A percentile compares a stretch with the other conserved stretches of the same genome.
phyloP scores from a whole-genome alignment of 2,113 vertebrate species.

The Typhlomys cinereus region DNA sequence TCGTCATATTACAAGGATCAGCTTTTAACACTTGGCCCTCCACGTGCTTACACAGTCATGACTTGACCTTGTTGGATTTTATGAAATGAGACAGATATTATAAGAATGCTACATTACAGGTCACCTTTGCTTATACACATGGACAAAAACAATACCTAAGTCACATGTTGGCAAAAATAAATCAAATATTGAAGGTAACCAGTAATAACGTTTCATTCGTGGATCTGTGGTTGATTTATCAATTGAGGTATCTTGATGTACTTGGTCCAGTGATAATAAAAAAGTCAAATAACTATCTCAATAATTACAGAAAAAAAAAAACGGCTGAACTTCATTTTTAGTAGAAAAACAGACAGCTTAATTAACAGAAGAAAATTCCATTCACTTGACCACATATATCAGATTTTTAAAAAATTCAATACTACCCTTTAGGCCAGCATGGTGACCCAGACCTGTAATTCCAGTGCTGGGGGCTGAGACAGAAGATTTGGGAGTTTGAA shows the following conservation, averaged over 20 bases:
- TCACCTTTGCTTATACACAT: conserved; percentile 22
- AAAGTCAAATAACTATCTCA: background rate
- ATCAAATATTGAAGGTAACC: background rate
- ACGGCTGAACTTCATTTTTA: background rate
- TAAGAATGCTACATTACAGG: background rate
- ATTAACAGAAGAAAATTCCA: background rate
- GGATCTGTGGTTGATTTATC: background rate
- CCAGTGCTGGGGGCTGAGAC: background rate
- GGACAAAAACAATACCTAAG: conserved; percentile 22
- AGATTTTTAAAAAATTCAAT: background rate
- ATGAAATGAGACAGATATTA: background rate
- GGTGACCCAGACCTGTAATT: background rate
- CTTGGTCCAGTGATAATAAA: background rate
- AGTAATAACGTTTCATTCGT: background rate
- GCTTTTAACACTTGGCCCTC: conserved; percentile 29
- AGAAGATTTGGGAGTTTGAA: background rate
- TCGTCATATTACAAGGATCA: background rate
- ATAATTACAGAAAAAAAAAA: background rate
- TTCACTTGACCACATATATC: background rate
- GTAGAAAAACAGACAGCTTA: background rate
- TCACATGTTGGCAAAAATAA: background rate
- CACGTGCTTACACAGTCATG: background rate
- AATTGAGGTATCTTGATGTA: conserved; percentile 1
- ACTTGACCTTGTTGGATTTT: background rate
- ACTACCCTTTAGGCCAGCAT: background rate